phyloP scores from a whole-genome alignment of 2,797 vertebrate species.

The Sus cebifrons region DNA sequence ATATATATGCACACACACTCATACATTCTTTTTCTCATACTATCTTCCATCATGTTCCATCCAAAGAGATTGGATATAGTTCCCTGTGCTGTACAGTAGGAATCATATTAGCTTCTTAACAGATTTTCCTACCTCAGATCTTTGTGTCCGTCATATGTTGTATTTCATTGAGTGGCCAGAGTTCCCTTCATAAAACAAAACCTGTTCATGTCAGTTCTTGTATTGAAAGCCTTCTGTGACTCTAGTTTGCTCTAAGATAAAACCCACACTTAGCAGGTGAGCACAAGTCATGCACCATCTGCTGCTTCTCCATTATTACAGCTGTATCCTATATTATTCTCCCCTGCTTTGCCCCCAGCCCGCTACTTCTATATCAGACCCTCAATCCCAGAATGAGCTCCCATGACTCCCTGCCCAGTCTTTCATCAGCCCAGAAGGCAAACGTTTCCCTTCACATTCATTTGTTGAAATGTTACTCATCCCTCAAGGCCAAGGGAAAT shows the following conservation, averaged over 20 bases:
- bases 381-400: background rate
- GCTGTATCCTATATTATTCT: background rate
- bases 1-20: too few relatives aligned
- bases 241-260: background rate
- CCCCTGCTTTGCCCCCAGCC: background rate
- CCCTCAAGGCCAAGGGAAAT: background rate
- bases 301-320: background rate
- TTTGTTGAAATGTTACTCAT: conserved; percentile 39
- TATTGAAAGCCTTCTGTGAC: background rate
- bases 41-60: too few relatives aligned
- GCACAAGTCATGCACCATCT: background rate
- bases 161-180: background rate
- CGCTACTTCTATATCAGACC: background rate
- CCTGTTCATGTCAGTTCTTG: background rate
- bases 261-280: background rate
- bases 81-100: too few relatives aligned
- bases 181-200: background rate
- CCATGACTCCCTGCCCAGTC: background rate
- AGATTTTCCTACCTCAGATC: background rate
- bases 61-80: too few relatives aligned
- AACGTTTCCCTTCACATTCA: background rate
- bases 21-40: too few relatives aligned
- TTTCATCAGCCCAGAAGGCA: background rate
- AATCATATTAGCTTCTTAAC: background rate
- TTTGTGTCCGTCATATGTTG: background rate